Base-by-base conservation (phyloP, 2,888 invertebrate species). In the Apodemia duryi region DNA sequence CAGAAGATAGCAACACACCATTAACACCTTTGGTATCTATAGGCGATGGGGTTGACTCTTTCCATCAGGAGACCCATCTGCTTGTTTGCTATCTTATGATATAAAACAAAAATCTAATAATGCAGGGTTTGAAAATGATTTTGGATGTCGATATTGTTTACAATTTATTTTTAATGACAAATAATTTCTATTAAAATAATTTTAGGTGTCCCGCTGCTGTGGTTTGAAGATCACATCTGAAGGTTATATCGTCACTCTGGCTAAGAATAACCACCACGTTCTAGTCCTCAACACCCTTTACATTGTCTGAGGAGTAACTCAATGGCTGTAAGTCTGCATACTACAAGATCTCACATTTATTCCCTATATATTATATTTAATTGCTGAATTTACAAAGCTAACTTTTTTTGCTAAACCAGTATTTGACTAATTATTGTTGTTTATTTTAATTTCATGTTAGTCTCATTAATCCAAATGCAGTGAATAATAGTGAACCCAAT, bases 221-320 rank as follows among this genome's bases (percentile, higher is more conserved):
- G 98, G 98, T 71, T 93, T 99, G 82, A 98, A 98, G 93, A 98
- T 99, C 80, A 98, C 98, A 67, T 97, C 97, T 29, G 98, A 98
- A 89, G 98, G 98, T 75, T 98, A 97, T 89, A 97, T 98, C 77
- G 97, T 98, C 76, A 98, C 98, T 73, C 93, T 99, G 92, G 98
- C 98, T 85, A 99, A 99, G 94, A 99, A 98, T 93, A 99, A 99
- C 93, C 98, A 99, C 92, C 98, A 98, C 91, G 98, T 99, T 81
- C 95, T 99, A 90, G 97, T 99, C 86, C 94, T 98, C 91, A 97
- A 97, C 93, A 97, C 97, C 78, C 94, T 97, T 84, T 97, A 97
- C 93, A 97, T 97, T 94, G 95, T 96, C 93, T 97, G 96, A 95
- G 95, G 94, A 82, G 82, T 75, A 81, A 85, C 86, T 86, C 84